Percentiles rank a stretch among this genome's conserved stretches.
Evolutionary conservation across 30 jellyfish, hydroid and myxozoan species (phyloP).

Genomic region (Cassiopea xamachana): DNA sequence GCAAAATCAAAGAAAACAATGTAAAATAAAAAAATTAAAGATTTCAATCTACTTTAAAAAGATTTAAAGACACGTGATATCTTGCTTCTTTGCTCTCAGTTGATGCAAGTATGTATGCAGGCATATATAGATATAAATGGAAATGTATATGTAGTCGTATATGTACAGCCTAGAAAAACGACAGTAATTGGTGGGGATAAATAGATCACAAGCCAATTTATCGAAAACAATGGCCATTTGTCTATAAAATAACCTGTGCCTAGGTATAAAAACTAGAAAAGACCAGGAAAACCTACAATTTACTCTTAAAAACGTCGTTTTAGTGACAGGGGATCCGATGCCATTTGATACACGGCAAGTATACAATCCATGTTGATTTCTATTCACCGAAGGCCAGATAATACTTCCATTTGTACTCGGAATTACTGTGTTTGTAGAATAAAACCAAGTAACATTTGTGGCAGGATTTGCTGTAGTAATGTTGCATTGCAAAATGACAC

Average conservation of each 20-base stretch:
- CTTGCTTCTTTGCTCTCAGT: too few relatives aligned
- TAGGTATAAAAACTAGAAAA: background rate
- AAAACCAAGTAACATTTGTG: background rate
- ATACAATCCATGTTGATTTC: background rate
- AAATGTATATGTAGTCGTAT: background rate
- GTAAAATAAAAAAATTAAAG: too few relatives aligned
- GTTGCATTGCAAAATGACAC: background rate
- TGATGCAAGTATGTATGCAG: too few relatives aligned
- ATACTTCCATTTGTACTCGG: background rate
- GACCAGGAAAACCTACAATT: background rate
- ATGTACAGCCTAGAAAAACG: background rate
- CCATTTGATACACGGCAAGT: background rate
- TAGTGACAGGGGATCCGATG: background rate
- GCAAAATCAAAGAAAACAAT: too few relatives aligned
- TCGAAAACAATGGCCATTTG: background rate
- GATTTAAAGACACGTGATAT: too few relatives aligned
- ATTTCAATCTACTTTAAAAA: too few relatives aligned
- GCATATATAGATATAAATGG: too few relatives aligned
- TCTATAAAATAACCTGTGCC: background rate
- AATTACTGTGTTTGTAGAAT: background rate
- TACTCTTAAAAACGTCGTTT: background rate
- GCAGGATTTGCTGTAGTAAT: background rate
- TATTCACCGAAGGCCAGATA: background rate
- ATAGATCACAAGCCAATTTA: background rate
- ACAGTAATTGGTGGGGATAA: background rate